Conservation (phyloP, 2,797 vertebrate genomes). For the Clarias fuscus region DNA sequence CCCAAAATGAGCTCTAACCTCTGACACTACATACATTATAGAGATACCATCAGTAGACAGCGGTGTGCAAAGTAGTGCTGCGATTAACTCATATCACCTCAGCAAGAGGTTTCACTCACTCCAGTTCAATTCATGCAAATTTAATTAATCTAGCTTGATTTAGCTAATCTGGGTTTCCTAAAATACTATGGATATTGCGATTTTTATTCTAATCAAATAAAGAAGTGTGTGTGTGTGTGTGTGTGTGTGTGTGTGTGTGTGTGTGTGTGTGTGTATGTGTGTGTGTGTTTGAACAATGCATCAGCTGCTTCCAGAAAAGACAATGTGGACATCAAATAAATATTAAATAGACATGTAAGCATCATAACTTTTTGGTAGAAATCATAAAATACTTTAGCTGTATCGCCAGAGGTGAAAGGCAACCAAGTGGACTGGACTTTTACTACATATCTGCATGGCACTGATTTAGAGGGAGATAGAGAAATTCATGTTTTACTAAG, state of each 20-base stretch:
- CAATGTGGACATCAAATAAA: neutral
- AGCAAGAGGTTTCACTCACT: no score
- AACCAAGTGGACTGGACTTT: no score
- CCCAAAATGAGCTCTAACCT: neutral
- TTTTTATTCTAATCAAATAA: neutral
- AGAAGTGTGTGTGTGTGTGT: neutral
- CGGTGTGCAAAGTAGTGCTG: neutral
- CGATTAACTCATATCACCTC: neutral
- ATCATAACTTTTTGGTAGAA: no score
- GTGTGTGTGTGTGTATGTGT: no score
- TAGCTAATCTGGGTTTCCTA: neutral
- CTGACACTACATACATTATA: neutral
- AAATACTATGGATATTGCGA: neutral
- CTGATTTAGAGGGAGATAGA: no score
- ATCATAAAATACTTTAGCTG: no score
- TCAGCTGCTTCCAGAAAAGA: neutral
- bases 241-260: neutral
- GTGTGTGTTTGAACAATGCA: neutral
- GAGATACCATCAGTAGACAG: neutral
- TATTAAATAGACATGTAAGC: neutral
- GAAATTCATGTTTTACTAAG: no score
- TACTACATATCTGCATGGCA: no score
- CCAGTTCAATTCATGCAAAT: neutral
- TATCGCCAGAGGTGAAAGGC: no score
- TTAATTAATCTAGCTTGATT: neutral